Conservation (phyloP, 2,888 invertebrate genomes). For the Apotomis betuletana region DNA sequence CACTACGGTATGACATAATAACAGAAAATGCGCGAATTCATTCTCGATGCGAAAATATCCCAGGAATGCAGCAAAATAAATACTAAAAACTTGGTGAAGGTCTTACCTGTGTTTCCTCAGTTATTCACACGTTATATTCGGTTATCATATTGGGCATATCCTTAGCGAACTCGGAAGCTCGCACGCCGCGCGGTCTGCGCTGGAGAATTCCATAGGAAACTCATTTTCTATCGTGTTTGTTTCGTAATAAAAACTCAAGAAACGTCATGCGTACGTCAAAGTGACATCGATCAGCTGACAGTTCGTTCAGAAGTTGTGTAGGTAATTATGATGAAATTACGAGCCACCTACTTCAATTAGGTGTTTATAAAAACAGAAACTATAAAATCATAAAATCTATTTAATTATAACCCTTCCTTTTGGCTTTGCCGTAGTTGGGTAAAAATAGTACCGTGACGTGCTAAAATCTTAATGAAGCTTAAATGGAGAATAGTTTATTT, state of each 20-base stretch:
- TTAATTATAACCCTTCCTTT: too few species aligned
- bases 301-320: slow-evolving; percentile 13
- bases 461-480: too few species aligned
- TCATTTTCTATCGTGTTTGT: slow-evolving; percentile 54
- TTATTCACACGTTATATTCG: slow-evolving; percentile 32
- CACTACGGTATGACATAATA: slow-evolving; percentile 40
- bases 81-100: neutral
- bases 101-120: slow-evolving; percentile 26
- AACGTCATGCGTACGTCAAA: slow-evolving; percentile 42
- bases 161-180: slow-evolving; percentile 45
- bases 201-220: slow-evolving; percentile 52
- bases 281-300: slow-evolving; percentile 51
- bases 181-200: slow-evolving; percentile 49
- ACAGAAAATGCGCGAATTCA: slow-evolving; percentile 27
- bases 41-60: slow-evolving; percentile 10
- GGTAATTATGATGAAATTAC: neutral
- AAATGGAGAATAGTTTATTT: too few species aligned
- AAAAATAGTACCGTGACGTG: too few species aligned
- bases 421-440: too few species aligned
- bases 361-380: too few species aligned
- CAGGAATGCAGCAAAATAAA: slow-evolving; percentile 19
- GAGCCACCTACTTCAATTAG: too few species aligned
- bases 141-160: slow-evolving; percentile 54
- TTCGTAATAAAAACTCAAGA: slow-evolving; percentile 61
- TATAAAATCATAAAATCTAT: too few species aligned